phyloP scores from a whole-genome alignment of 2,888 invertebrate species.

The Invenusta paracnida region DNA sequence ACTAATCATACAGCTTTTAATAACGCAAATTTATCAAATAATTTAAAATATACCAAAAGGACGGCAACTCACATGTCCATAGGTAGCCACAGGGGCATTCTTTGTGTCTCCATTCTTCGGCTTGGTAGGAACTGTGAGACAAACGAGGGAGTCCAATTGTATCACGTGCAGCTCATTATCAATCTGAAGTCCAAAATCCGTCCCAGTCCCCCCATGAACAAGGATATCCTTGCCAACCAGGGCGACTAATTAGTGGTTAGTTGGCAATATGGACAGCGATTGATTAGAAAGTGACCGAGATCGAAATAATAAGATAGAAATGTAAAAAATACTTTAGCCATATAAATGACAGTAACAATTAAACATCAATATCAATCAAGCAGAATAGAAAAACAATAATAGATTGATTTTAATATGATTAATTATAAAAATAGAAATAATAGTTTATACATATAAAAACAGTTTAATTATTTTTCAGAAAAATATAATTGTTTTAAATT shows the following conservation, averaged over 20 bases:
- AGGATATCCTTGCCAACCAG: neutral
- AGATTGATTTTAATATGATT: no score
- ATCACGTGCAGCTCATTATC: neutral
- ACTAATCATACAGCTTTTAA: no score
- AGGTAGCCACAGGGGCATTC: neutral
- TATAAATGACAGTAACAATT: no score
- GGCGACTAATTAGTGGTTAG: neutral
- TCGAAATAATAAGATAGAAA: neutral
- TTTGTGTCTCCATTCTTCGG: neutral
- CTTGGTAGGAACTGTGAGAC: neutral
- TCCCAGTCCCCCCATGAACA: neutral
- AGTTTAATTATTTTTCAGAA: no score
- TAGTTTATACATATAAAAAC: no score
- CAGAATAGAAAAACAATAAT: no score
- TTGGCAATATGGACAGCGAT: no score
- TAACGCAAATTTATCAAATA: no score
- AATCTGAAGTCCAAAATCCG: neutral
- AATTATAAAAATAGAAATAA: no score
- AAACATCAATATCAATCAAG: no score
- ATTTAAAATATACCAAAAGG: no score
- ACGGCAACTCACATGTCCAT: neutral
- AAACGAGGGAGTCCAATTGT: neutral
- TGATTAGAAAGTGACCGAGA: neutral
- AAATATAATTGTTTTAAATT: no score
- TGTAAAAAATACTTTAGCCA: neutral